Conservation (phyloP, 2,113 vertebrate species). For the Microcebus ravelobensis region DNA sequence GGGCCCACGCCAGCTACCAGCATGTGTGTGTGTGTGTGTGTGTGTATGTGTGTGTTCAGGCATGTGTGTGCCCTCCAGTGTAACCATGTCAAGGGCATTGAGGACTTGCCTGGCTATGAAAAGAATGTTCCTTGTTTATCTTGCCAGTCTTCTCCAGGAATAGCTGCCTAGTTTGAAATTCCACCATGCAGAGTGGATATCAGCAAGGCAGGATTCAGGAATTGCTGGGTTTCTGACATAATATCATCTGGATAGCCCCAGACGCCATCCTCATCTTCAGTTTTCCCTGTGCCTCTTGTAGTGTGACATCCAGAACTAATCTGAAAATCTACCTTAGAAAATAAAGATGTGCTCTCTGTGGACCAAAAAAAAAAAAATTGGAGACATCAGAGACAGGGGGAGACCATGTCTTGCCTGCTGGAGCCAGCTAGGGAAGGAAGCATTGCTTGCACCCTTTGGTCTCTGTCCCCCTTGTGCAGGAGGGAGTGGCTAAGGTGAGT, state of each 20-base stretch:
- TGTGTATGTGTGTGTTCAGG: not conserved
- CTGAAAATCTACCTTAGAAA: not conserved
- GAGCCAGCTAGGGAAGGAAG: not conserved
- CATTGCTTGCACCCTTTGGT: not conserved
- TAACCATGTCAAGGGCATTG: not conserved
- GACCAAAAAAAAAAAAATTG: not conserved
- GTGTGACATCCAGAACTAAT: not conserved
- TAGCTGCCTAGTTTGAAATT: not conserved
- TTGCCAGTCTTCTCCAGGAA: not conserved
- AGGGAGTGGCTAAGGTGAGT: not conserved
- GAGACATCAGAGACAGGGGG: not conserved
- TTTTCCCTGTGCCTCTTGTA: not conserved
- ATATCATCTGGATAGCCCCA: not conserved
- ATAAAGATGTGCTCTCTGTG: not conserved
- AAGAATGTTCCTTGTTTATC: not conserved
- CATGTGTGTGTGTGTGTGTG: too few species aligned
- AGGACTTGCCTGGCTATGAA: not conserved
- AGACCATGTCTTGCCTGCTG: not conserved
- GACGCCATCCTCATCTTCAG: not conserved
- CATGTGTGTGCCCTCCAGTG: not conserved
- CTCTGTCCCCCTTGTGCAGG: not conserved
- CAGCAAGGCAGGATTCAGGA: not conserved
- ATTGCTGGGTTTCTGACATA: not conserved
- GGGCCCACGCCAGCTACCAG: not conserved
- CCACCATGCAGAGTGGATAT: not conserved